Evolutionary conservation across 2,797 vertebrate species (phyloP), one percentile per base, ranked within the genome.

Genomic region (Peromyscus melanophrys): DNA sequence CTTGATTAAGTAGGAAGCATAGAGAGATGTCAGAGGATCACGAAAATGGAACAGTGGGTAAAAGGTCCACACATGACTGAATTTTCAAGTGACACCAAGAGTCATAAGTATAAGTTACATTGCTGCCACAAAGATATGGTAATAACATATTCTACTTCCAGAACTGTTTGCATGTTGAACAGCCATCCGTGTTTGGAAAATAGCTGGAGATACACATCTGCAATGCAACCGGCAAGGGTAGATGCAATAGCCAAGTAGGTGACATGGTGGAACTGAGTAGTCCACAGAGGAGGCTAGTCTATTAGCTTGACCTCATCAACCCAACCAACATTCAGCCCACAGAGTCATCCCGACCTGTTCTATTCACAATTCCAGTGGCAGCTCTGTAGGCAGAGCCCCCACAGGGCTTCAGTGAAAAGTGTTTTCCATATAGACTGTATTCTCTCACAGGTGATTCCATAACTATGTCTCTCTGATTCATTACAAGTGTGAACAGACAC

Each of bases 401-500:
- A 25, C 85, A 65, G 46, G 23, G 2, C 8, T 78, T 83, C 65
- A 31, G 6, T 57, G 7, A 89, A 89, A 92, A 86, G 23, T 78
- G n/a, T 73, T 92, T 97, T 82, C 46, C 46, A 14, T 37, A 94
- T 46, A 97, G 57, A 94, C 8, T 43, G 52, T 11, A 59, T 94
- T 97, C 61, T 94, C 46, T 75, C 13, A 57, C 78, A 85, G 13
- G 13, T 88, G 89, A n/a, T 81, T 95, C 81, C 82, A 88, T 73
- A 85, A 95, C 19, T 67, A 34, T 13, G 3, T 92, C 81, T 96
- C 63, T 87, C 21, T 82, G 40, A 90, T 61, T 34, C 90, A n/a
- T 31, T 57, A 67, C 21, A 93, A 92, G 61, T 87, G n/a, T 94
- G 78, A 94, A 95, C 21, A 76, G 83, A 92, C 40, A 19, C 80